Evolutionary conservation across 2,888 invertebrate species (phyloP).

Genomic region (Ectobius pallidus): DNA sequence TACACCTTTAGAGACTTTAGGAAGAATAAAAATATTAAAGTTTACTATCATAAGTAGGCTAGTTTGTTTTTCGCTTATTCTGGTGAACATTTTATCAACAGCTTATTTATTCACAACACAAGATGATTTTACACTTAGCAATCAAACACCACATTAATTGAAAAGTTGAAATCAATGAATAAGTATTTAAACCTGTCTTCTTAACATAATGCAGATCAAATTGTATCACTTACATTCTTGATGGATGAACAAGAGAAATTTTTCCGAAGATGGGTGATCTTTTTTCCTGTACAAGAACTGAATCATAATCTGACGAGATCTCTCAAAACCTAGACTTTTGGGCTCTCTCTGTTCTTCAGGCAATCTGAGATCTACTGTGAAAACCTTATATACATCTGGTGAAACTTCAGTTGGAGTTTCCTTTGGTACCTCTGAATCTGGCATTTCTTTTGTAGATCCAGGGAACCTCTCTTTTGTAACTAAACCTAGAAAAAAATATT

Average conservation of each 20-base stretch:
- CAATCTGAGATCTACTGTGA: constrained; percentile 61
- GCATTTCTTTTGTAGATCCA: neutral
- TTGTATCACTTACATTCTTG: constrained; percentile 80
- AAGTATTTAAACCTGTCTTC: too few relatives aligned
- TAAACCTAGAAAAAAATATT: constrained; percentile 53
- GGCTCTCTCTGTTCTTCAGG: constrained; percentile 5
- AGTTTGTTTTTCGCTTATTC: too few relatives aligned
- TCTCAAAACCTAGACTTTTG: constrained; percentile 54
- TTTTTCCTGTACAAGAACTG: constrained; percentile 75
- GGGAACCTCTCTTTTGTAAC: constrained; percentile 62
- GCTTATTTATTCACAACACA: too few relatives aligned
- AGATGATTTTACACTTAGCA: too few relatives aligned
- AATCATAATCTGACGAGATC: constrained; percentile 70
- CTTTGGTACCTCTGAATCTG: neutral
- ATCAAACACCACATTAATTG: too few relatives aligned
- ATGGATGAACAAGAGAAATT: constrained; percentile 76
- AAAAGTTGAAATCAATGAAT: too few relatives aligned
- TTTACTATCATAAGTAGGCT: too few relatives aligned
- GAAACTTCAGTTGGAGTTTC: neutral
- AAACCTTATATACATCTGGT: constrained; percentile 63
- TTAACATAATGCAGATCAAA: too few relatives aligned
- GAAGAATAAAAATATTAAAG: too few relatives aligned
- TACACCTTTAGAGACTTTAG: too few relatives aligned
- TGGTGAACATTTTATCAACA: too few relatives aligned
- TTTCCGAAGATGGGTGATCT: constrained; percentile 59